Percentiles rank a stretch among this genome's conserved stretches.
Conservation (phyloP, 2,888 invertebrate genomes). For the Serripes groenlandicus region DNA sequence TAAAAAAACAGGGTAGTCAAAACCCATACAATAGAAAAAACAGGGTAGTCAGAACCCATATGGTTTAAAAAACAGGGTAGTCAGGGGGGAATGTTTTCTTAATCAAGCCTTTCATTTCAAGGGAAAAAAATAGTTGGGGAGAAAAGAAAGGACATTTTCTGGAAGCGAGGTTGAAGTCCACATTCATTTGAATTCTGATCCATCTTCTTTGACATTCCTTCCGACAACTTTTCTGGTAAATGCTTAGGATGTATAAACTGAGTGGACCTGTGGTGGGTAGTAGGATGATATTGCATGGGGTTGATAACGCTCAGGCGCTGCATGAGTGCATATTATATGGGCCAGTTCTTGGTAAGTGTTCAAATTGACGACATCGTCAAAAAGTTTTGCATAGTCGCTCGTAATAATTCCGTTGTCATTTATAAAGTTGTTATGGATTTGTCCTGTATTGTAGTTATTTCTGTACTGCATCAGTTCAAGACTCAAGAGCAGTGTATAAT, state of each 20-base stretch:
- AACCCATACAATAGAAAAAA: no score
- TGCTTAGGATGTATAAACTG: not conserved
- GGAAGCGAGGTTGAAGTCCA: no score
- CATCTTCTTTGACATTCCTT: not conserved
- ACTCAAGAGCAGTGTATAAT: not conserved
- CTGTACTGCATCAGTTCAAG: not conserved
- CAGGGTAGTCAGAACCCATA: no score
- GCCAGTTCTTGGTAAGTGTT: not conserved
- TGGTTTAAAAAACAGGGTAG: no score
- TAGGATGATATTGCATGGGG: not conserved
- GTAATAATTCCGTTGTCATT: no score
- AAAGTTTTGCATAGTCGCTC: no score
- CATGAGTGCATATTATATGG: constrained; percentile 5
- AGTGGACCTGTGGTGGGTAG: constrained; percentile 1
- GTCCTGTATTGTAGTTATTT: not conserved
- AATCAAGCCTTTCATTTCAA: no score
- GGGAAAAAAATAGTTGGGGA: no score
- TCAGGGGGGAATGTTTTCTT: no score
- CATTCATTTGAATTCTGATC: no score
- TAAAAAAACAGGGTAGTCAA: no score
- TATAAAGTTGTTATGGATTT: not conserved
- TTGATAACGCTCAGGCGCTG: not conserved
- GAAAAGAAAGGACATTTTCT: no score
- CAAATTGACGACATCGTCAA: not conserved
- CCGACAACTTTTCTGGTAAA: not conserved